Percentiles rank a stretch among this genome's conserved stretches.
phyloP scores from a whole-genome alignment of 2,113 vertebrate species.

The Accipiter virgatus region DNA sequence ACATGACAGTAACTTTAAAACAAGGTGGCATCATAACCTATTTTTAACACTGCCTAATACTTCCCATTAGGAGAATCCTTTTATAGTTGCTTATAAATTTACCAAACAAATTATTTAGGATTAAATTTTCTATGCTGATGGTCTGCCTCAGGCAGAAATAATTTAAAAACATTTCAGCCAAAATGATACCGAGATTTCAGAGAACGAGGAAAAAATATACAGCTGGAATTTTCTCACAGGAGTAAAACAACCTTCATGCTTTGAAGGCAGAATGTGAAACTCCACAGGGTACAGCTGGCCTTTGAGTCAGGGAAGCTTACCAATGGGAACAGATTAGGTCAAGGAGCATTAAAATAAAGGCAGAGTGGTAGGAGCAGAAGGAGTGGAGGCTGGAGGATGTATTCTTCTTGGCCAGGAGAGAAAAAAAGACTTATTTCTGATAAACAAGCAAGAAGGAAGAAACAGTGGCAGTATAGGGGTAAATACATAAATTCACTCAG shows the following conservation, averaged over 20 bases:
- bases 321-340: conserved; percentile 35
- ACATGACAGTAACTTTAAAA: conserved; percentile 23
- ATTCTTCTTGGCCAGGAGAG: neutral
- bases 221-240: conserved; percentile 2
- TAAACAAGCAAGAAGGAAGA: neutral
- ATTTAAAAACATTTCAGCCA: conserved; percentile 7
- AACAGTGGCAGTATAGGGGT: neutral
- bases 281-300: conserved; percentile 27
- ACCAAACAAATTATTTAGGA: conserved; percentile 4
- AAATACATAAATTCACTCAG: neutral
- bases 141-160: neutral
- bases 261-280: conserved; percentile 15
- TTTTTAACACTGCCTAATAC: conserved; percentile 24
- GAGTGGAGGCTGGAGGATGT: neutral
- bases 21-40: conserved; percentile 4
- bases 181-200: neutral
- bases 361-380: neutral
- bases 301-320: conserved; percentile 29
- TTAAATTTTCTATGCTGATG: neutral
- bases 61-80: neutral
- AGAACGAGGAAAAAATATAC: neutral
- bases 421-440: neutral
- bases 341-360: conserved; percentile 30
- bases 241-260: neutral
- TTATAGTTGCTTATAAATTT: neutral